Percentiles rank a stretch among this genome's conserved stretches.
Evolutionary conservation across 2,113 vertebrate genomes (phyloP).

Genomic region (Burhinus oedicnemus): DNA sequence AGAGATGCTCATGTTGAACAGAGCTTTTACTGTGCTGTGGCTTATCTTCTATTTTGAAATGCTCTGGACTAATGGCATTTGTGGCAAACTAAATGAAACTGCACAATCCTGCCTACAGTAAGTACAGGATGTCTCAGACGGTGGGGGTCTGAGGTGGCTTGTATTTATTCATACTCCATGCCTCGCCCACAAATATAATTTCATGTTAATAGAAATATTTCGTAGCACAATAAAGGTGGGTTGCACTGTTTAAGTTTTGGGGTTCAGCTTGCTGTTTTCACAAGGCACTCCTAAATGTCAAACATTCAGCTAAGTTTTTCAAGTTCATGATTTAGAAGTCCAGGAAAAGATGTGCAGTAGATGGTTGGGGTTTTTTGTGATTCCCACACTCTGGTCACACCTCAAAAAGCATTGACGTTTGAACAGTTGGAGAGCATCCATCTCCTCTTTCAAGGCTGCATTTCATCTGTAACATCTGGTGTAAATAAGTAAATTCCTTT

Average conservation of each 20-base stretch:
- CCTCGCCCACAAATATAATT: neutral
- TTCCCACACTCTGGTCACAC: neutral
- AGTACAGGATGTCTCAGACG: neutral
- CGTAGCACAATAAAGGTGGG: neutral
- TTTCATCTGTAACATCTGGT: conserved; percentile 28
- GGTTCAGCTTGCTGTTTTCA: neutral
- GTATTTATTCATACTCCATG: neutral
- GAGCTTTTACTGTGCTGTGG: neutral
- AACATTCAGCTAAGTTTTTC: neutral
- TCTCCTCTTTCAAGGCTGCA: neutral
- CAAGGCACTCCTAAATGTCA: neutral
- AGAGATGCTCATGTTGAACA: neutral
- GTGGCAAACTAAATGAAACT: neutral
- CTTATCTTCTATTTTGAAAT: neutral
- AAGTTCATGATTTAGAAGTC: neutral
- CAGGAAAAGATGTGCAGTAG: neutral
- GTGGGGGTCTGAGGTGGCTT: accelerated
- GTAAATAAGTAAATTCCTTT: conserved; percentile 33
- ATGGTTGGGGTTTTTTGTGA: neutral
- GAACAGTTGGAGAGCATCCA: neutral
- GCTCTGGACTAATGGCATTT: neutral
- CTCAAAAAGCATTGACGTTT: neutral
- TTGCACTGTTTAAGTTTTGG: neutral
- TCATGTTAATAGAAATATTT: neutral
- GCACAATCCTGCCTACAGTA: neutral